These are phyloP conservation scores for Macrochelys suwanniensis DNA, from an alignment of 2,797 vertebrate species.

Conservation along the genomic window DNA sequence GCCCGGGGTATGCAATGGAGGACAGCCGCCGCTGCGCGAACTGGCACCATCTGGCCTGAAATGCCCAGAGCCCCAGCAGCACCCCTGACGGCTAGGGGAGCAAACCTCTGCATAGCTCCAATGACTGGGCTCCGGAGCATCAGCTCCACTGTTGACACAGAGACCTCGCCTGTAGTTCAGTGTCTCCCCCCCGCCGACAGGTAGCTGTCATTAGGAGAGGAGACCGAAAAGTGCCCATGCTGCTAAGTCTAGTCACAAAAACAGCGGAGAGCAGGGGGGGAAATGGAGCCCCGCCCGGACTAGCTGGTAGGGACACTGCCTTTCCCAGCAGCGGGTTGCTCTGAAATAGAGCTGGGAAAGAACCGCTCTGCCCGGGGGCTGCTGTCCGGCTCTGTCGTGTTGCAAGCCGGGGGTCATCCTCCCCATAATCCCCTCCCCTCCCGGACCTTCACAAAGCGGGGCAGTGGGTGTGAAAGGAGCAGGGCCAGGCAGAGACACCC, in stretches of 20 bases:
- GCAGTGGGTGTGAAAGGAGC: neutral
- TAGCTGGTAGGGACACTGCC: neutral
- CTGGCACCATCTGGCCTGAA: slow-evolving; percentile 65
- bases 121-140: neutral
- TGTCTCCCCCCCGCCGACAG: neutral
- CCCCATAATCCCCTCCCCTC: neutral
- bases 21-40: slow-evolving; percentile 45
- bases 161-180: slow-evolving; percentile 12
- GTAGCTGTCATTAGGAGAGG: neutral
- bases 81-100: neutral
- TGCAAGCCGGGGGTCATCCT: neutral
- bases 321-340: neutral
- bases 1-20: slow-evolving; percentile 8
- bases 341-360: too few species aligned
- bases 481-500: too few species aligned
- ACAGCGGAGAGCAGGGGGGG: neutral
- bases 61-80: neutral
- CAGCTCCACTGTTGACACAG: slow-evolving; percentile 39
- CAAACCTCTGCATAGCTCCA: slow-evolving; percentile 44
- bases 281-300: neutral
- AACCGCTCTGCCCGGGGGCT: neutral
- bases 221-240: neutral
- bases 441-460: too few species aligned
- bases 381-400: too few species aligned
- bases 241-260: slow-evolving; percentile 17